These are phyloP conservation scores for Antidorcas marsupialis DNA, from an alignment of 2,113 vertebrate genomes.

Conservation along the genomic window DNA sequence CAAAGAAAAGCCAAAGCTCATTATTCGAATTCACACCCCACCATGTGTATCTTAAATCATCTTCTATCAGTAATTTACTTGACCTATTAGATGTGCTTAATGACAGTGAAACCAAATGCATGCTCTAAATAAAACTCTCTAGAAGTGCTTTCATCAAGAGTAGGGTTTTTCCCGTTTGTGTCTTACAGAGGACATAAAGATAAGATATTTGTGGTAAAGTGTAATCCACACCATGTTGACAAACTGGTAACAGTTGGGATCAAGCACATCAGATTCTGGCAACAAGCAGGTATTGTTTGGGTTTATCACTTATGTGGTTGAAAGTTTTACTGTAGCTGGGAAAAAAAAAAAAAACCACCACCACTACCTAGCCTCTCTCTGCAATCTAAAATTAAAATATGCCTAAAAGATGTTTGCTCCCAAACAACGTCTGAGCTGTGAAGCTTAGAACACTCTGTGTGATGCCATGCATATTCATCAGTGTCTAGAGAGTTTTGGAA, in stretches of 20 bases:
- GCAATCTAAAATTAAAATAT: not conserved
- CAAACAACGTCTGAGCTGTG: not conserved
- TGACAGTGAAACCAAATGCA: constrained; percentile 11
- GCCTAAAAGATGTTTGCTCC: not conserved
- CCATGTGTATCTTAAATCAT: not conserved
- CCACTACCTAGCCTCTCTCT: not conserved
- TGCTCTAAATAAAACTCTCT: not conserved
- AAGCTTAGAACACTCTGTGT: not conserved
- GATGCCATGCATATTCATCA: not conserved
- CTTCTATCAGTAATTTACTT: not conserved
- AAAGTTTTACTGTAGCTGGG: not conserved
- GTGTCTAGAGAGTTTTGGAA: constrained; percentile 17
- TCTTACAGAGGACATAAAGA: constrained; percentile 94
- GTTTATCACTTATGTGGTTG: not conserved
- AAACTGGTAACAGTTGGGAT: constrained; percentile 94
- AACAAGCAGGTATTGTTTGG: constrained; percentile 89
- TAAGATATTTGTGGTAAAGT: constrained; percentile 96
- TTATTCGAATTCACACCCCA: not conserved
- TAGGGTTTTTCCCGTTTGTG: constrained; percentile 1
- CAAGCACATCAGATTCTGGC: constrained; percentile 99
- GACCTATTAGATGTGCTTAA: not conserved
- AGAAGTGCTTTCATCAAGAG: not conserved
- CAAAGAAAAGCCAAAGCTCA: not conserved
- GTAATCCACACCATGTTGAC: constrained; percentile 93
- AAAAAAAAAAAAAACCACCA: not conserved